Evolutionary conservation across 2,113 vertebrate genomes (phyloP).

Genomic region (Cinclus mexicanus): DNA sequence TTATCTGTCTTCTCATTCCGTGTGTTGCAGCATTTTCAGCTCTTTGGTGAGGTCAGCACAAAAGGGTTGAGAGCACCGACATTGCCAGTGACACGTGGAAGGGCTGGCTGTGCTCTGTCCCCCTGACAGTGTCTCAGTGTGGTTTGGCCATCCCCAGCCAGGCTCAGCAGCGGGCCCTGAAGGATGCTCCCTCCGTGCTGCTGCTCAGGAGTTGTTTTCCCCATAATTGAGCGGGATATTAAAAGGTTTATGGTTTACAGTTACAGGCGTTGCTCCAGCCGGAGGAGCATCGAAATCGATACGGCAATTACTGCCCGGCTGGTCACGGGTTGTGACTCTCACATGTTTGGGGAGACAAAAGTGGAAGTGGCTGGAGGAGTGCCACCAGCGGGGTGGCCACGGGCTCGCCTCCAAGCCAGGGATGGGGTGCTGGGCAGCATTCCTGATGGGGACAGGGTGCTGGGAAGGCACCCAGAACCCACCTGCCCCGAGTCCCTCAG

Average conservation of each 20-base stretch:
- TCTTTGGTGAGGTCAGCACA: neutral
- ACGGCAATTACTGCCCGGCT: neutral
- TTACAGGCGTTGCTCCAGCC: neutral
- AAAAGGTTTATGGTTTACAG: conserved; percentile 27
- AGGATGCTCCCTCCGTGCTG: neutral
- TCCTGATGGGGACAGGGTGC: neutral
- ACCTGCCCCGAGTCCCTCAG: neutral
- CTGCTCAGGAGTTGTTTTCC: neutral
- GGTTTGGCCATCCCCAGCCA: neutral
- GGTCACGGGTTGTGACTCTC: neutral
- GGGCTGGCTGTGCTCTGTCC: neutral
- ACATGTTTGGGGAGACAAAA: conserved; percentile 17
- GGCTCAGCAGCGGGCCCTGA: neutral
- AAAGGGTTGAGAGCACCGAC: fast-evolving
- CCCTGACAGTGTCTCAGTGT: fast-evolving
- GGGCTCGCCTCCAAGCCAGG: neutral
- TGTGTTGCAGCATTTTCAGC: neutral
- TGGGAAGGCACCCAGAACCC: neutral
- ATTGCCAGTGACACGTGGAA: fast-evolving
- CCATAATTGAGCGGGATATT: neutral
- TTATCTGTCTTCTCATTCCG: fast-evolving
- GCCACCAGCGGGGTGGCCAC: neutral
- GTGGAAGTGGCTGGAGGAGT: conserved; percentile 30
- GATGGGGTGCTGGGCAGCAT: neutral
- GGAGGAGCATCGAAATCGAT: neutral